Percentiles rank a stretch among this genome's conserved stretches.
Conservation (phyloP, 1,140 invertebrate species). For the Drosophila biarmipes region DNA sequence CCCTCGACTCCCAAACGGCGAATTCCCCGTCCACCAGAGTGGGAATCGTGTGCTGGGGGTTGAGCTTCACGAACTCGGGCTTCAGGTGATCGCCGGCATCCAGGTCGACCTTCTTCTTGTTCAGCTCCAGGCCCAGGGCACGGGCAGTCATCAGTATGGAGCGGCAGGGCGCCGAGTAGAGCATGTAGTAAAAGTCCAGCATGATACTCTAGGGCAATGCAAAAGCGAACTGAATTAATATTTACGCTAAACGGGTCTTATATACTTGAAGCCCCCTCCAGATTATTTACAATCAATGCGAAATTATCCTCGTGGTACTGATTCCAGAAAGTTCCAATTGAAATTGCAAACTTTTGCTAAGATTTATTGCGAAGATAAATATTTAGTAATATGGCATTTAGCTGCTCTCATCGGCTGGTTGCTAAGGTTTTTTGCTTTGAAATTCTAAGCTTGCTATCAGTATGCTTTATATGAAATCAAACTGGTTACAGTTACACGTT, state of each 20-base stretch:
- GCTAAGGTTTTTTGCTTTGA: neutral
- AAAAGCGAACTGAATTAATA: neutral
- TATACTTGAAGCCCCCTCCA: neutral
- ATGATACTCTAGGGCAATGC: conserved; percentile 19
- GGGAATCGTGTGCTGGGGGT: conserved; percentile 87
- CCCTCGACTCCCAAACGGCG: conserved; percentile 88
- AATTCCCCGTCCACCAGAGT: conserved; percentile 89
- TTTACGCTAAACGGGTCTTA: neutral
- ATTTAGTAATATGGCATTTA: too few relatives aligned
- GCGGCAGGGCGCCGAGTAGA: conserved; percentile 89
- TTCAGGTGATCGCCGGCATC: conserved; percentile 88
- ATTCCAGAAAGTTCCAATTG: too few relatives aligned
- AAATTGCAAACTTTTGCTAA: too few relatives aligned
- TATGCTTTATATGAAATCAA: neutral
- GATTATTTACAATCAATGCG: neutral
- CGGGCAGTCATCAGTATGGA: conserved; percentile 88
- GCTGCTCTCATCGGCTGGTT: neutral
- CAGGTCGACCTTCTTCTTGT: conserved; percentile 88
- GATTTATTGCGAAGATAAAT: too few relatives aligned
- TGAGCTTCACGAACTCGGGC: conserved; percentile 88
- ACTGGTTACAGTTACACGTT: neutral
- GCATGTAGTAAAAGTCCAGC: conserved; percentile 88
- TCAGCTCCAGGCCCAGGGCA: conserved; percentile 89
- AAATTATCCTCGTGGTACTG: too few relatives aligned
- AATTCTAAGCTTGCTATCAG: neutral